Percentiles rank a stretch among this genome's conserved stretches.
These are phyloP conservation scores for Nyctibius bracteatus DNA, from an alignment of 2,113 vertebrate species.

Conservation along the genomic window DNA sequence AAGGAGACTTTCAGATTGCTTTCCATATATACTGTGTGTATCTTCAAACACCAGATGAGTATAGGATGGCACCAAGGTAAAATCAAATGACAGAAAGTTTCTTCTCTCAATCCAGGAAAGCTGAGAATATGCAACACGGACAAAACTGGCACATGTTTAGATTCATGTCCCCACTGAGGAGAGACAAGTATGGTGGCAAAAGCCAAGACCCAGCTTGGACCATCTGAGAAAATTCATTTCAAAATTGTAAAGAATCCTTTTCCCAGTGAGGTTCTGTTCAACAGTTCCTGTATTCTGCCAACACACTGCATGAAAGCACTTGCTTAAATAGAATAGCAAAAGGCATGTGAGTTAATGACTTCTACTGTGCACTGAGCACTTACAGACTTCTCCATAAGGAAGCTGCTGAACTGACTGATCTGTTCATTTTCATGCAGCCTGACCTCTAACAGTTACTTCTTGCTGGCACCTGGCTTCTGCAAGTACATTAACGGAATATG, in stretches of 20 bases:
- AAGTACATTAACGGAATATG: neutral
- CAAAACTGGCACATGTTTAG: neutral
- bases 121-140: neutral
- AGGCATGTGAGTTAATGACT: neutral
- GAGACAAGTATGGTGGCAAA: neutral
- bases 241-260: neutral
- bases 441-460: neutral
- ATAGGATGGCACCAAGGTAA: neutral
- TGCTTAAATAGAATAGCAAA: neutral
- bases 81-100: neutral
- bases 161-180: neutral
- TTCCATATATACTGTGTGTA: rapidly evolving
- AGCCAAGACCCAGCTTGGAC: neutral
- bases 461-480: neutral
- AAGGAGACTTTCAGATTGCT: neutral
- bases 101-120: neutral
- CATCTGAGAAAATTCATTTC: neutral
- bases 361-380: neutral
- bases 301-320: neutral
- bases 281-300: neutral
- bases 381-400: neutral
- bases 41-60: neutral
- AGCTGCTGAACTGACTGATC: neutral
- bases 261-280: neutral
- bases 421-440: neutral